A percentile compares a stretch with the other conserved stretches of the same genome.
phyloP scores from a whole-genome alignment of 2,888 invertebrate genomes.

The Apocheima hispidaria region DNA sequence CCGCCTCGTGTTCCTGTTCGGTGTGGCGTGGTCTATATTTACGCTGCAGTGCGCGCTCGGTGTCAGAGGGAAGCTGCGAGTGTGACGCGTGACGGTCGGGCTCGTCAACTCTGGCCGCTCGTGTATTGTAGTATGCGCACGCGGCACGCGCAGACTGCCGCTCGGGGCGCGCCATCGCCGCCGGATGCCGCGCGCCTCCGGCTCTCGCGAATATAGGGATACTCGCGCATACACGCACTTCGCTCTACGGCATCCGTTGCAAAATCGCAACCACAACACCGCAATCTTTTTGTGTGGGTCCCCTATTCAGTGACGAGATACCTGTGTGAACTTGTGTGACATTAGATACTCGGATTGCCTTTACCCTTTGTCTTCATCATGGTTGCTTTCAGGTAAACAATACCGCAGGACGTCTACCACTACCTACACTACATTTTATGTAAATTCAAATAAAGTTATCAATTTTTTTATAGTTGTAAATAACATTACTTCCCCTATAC shows the following conservation, averaged over 20 bases:
- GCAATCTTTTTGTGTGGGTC: slow-evolving; percentile 61
- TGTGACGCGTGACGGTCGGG: slow-evolving; percentile 68
- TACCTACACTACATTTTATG: background rate
- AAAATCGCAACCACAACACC: slow-evolving; percentile 55
- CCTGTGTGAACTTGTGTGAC: slow-evolving; percentile 52
- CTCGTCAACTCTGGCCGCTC: slow-evolving; percentile 47
- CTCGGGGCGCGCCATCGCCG: slow-evolving; percentile 58
- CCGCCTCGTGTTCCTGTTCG: slow-evolving; percentile 77
- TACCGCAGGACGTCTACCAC: too few species aligned
- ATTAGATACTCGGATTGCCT: slow-evolving; percentile 45
- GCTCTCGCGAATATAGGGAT: slow-evolving; percentile 53
- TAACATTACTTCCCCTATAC: background rate
- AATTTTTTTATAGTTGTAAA: background rate
- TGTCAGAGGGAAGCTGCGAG: slow-evolving; percentile 70
- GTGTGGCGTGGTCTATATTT: slow-evolving; percentile 81
- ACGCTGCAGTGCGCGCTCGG: slow-evolving; percentile 76
- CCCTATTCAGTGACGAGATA: slow-evolving; percentile 59
- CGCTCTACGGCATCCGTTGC: slow-evolving; percentile 52
- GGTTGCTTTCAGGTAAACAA: slow-evolving; percentile 59
- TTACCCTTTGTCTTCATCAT: slow-evolving; percentile 47
- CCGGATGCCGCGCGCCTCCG: slow-evolving; percentile 50
- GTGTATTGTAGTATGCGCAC: slow-evolving; percentile 47
- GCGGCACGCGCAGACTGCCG: slow-evolving; percentile 58
- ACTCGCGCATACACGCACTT: slow-evolving; percentile 44
- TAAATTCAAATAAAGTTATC: background rate